These are phyloP conservation scores for Cottoperca gobio DNA, from an alignment of 2,797 vertebrate genomes.

Conservation along the genomic window DNA sequence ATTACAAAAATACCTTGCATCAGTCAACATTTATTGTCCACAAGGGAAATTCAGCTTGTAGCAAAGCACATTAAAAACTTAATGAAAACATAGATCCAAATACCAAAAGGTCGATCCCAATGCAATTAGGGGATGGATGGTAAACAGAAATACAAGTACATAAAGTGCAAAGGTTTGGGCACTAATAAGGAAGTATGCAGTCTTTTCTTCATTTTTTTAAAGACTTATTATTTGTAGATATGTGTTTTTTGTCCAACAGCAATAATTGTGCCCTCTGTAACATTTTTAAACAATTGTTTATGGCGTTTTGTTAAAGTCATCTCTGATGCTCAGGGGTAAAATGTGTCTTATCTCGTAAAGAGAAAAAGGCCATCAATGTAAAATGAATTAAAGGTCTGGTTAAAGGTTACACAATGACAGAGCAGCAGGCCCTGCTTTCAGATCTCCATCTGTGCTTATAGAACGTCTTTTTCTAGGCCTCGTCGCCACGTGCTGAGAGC, in stretches of 20 bases:
- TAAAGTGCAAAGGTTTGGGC: background rate
- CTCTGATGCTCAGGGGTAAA: background rate
- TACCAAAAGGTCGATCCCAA: background rate
- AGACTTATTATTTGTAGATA: background rate
- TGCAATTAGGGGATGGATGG: background rate
- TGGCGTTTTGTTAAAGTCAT: constrained; percentile 5
- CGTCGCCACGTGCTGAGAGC: constrained; percentile 79
- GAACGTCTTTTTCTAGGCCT: constrained; percentile 73
- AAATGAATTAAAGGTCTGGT: constrained; percentile 23
- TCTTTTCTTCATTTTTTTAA: background rate
- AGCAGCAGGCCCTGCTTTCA: constrained; percentile 18
- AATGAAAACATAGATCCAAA: background rate
- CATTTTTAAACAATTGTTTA: background rate
- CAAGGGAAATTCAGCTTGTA: background rate
- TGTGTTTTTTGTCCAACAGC: constrained; percentile 24
- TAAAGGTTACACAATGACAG: constrained; percentile 22
- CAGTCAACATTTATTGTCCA: background rate
- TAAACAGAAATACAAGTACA: background rate
- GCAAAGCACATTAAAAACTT: background rate
- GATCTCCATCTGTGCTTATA: constrained; percentile 56
- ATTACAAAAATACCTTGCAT: background rate
- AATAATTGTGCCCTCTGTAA: background rate
- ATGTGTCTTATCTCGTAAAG: background rate
- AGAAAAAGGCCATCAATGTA: background rate
- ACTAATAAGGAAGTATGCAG: background rate